A percentile compares a stretch with the other conserved stretches of the same genome.
These are phyloP conservation scores for Argyresthia albistria DNA, from an alignment of 2,888 invertebrate species.

Conservation along the genomic window DNA sequence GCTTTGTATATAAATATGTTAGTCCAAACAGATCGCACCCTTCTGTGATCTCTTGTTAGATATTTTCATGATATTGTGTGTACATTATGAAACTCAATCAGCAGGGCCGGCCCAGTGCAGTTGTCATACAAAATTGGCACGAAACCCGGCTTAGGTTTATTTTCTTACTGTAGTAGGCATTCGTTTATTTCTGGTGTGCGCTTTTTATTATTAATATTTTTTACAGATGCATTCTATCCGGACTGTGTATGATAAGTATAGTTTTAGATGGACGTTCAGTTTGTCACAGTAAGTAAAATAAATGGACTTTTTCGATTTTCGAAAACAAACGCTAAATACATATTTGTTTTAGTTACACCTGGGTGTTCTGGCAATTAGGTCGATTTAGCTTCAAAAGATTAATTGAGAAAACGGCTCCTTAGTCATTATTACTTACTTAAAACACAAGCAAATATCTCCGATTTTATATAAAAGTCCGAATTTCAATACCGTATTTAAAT, in stretches of 20 bases:
- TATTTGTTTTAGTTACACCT: not conserved
- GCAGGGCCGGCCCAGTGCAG: too few relatives aligned
- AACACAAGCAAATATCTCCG: not conserved
- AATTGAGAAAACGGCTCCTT: not conserved
- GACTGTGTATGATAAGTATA: not conserved
- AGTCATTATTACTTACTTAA: not conserved
- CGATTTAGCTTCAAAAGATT: not conserved
- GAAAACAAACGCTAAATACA: not conserved
- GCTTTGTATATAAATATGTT: too few relatives aligned
- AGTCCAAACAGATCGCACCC: too few relatives aligned
- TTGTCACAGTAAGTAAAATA: not conserved
- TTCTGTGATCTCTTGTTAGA: too few relatives aligned
- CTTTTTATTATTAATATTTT: not conserved
- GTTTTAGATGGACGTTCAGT: not conserved
- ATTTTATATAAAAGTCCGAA: not conserved
- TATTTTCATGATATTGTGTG: too few relatives aligned
- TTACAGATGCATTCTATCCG: slow-evolving; percentile 11
- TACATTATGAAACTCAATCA: too few relatives aligned
- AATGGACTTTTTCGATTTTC: not conserved
- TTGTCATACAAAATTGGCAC: not conserved
- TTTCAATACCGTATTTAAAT: not conserved
- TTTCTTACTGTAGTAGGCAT: not conserved
- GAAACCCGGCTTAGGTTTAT: not conserved
- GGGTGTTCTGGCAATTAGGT: not conserved
- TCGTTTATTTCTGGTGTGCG: not conserved